These are phyloP conservation scores for Chaenogobius annularis DNA, from an alignment of 2,113 vertebrate species.

Conservation along the genomic window DNA sequence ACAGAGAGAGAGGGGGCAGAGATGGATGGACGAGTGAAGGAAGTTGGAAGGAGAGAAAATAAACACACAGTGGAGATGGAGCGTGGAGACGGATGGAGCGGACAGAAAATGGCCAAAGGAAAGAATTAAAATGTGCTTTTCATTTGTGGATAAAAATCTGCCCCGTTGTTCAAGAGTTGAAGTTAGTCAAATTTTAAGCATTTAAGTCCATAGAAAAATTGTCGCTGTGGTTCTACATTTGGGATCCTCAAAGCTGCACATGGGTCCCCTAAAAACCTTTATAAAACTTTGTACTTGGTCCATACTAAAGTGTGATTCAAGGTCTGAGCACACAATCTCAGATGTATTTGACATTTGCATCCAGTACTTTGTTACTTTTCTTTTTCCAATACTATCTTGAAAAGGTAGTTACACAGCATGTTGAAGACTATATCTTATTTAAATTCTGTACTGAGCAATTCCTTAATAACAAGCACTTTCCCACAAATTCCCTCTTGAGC, in stretches of 20 bases:
- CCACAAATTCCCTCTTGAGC: constrained; percentile 49
- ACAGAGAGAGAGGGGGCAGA: constrained; percentile 45
- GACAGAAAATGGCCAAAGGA: constrained; percentile 37
- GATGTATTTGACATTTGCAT: neutral
- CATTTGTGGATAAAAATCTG: constrained; percentile 52
- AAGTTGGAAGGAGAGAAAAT: constrained; percentile 66
- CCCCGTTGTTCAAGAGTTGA: neutral
- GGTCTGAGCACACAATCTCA: neutral
- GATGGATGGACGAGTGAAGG: constrained; percentile 58
- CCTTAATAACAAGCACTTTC: neutral
- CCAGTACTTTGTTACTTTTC: neutral
- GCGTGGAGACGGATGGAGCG: constrained; percentile 46
- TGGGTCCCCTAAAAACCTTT: neutral
- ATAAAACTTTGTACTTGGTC: neutral
- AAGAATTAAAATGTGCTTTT: constrained; percentile 68
- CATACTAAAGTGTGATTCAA: too few species aligned
- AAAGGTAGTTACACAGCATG: neutral
- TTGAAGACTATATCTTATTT: constrained; percentile 11
- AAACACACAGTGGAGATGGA: constrained; percentile 61
- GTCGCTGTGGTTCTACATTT: neutral
- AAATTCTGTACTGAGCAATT: constrained; percentile 8
- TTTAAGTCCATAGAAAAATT: neutral
- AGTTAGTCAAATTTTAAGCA: neutral
- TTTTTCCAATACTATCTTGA: neutral
- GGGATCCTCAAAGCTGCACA: neutral